A percentile compares a stretch with the other conserved stretches of the same genome.
phyloP scores from a whole-genome alignment of 2,888 invertebrate species.

The Melinaea menophilus region DNA sequence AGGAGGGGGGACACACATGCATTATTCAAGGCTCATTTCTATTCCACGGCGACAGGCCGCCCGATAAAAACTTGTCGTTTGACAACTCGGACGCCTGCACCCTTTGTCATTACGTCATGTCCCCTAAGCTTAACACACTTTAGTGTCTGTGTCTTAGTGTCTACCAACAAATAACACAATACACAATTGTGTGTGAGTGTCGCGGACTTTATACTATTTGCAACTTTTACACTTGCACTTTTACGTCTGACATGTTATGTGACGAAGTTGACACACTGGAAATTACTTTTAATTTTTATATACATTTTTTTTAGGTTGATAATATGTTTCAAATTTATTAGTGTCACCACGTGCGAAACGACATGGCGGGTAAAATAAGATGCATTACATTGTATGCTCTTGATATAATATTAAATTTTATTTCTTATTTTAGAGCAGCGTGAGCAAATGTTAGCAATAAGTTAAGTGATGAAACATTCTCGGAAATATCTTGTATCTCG shows the following conservation, averaged over 20 bases:
- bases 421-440: conserved; percentile 15
- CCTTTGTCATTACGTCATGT: conserved; percentile 73
- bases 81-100: conserved; percentile 75
- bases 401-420: conserved; percentile 17
- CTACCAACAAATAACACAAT: conserved; percentile 45
- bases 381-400: background rate
- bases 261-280: no score
- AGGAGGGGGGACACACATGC: conserved; percentile 51
- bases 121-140: conserved; percentile 45
- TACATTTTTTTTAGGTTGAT: no score
- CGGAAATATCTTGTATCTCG: conserved; percentile 29
- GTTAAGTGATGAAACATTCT: conserved; percentile 27
- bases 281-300: no score
- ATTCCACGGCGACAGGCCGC: conserved; percentile 73
- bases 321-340: no score
- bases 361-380: background rate
- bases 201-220: background rate
- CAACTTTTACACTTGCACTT: conserved; percentile 3
- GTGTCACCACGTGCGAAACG: background rate
- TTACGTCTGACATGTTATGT: background rate
- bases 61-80: conserved; percentile 77
- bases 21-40: conserved; percentile 77
- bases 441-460: conserved; percentile 27
- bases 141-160: conserved; percentile 41
- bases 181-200: background rate